Conservation (phyloP, 1,140 invertebrate genomes). For the Penaeus japonicus region DNA sequence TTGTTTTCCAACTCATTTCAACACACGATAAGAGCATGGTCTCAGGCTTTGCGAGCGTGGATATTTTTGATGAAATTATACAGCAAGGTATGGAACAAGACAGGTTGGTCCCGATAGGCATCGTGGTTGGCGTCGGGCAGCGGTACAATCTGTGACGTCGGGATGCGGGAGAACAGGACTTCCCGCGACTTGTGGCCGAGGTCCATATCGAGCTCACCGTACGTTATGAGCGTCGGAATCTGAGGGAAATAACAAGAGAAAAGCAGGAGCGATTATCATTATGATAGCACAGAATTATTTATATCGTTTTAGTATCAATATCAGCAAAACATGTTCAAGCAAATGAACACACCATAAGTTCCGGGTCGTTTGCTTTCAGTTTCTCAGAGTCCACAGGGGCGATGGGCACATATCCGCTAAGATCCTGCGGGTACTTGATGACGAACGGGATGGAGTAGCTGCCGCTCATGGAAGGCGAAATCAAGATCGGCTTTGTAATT, state of each 20-base stretch:
- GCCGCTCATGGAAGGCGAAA: not conserved
- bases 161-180: slow-evolving; percentile 61
- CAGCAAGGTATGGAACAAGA: slow-evolving; percentile 63
- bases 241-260: slow-evolving; percentile 55
- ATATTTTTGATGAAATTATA: slow-evolving; percentile 63
- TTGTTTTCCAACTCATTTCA: too few relatives aligned
- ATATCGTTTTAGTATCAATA: too few relatives aligned
- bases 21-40: too few relatives aligned
- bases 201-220: slow-evolving; percentile 63
- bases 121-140: slow-evolving; percentile 64
- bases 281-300: too few relatives aligned
- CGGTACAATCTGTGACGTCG: slow-evolving; percentile 60
- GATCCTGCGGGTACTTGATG: not conserved
- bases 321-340: too few relatives aligned
- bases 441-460: not conserved
- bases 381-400: not conserved
- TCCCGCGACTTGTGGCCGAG: slow-evolving; percentile 61
- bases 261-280: too few relatives aligned
- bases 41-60: too few relatives aligned
- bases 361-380: not conserved
- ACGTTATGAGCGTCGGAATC: slow-evolving; percentile 65
- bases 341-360: too few relatives aligned
- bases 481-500: not conserved
- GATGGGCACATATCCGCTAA: not conserved
- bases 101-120: slow-evolving; percentile 65